phyloP scores from a whole-genome alignment of 2,113 vertebrate genomes.

The Glareola pratincola region DNA sequence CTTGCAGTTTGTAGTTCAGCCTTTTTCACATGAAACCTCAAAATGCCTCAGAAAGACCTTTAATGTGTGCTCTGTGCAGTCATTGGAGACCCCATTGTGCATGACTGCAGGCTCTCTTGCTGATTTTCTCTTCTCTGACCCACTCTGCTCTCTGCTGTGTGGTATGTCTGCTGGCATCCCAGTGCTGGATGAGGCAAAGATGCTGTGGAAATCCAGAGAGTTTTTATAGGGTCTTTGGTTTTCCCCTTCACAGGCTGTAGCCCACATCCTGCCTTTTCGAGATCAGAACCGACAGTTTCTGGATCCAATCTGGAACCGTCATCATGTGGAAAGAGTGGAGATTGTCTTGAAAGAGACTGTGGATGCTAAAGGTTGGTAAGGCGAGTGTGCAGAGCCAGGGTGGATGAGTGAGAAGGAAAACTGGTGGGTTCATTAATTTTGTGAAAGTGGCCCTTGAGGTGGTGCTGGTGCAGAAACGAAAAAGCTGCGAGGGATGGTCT shows the following conservation, averaged over 20 bases:
- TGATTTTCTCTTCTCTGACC: neutral
- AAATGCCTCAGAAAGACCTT: neutral
- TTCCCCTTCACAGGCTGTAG: slow-evolving; percentile 80
- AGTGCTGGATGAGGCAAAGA: neutral
- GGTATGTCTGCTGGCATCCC: neutral
- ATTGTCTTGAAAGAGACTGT: slow-evolving; percentile 93
- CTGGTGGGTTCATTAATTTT: neutral
- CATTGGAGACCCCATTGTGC: neutral
- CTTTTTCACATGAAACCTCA: neutral
- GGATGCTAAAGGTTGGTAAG: slow-evolving; percentile 86
- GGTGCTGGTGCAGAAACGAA: neutral
- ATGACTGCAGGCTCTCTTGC: neutral
- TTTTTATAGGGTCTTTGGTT: neutral
- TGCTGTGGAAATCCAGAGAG: neutral
- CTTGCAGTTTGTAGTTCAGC: neutral
- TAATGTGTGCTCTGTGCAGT: neutral
- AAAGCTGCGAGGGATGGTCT: neutral
- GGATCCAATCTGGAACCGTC: slow-evolving; percentile 89
- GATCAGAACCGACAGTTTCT: slow-evolving; percentile 82
- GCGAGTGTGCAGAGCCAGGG: neutral
- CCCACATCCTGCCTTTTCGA: slow-evolving; percentile 92
- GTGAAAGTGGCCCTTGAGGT: neutral
- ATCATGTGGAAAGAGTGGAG: slow-evolving; percentile 90
- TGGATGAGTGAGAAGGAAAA: neutral
- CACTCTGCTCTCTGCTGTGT: neutral